These are phyloP conservation scores for Trichonephila inaurata DNA, from an alignment of 1,140 invertebrate species.

Conservation along the genomic window DNA sequence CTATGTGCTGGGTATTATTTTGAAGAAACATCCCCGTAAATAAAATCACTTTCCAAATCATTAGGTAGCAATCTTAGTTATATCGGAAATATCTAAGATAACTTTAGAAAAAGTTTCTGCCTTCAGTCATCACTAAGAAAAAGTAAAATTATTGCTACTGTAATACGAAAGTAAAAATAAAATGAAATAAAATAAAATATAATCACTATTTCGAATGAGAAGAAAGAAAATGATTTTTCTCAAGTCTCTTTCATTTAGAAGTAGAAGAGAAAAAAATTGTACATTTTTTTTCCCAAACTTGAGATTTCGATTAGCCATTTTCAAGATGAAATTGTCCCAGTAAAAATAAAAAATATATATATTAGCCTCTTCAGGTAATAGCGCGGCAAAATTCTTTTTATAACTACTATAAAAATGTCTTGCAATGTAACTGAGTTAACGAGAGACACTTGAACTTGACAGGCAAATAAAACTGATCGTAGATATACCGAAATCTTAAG, in stretches of 20 bases:
- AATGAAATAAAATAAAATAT: background rate
- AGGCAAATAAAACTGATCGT: background rate
- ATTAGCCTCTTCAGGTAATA: background rate
- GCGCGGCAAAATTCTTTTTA: background rate
- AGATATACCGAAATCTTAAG: background rate
- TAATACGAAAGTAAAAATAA: background rate
- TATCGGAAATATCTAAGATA: background rate
- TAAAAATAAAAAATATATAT: background rate
- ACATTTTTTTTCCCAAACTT: background rate
- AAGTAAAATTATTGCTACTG: conserved; percentile 22
- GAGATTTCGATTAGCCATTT: conserved; percentile 18
- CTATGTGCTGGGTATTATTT: background rate
- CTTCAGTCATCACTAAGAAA: background rate
- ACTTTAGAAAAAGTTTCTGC: background rate
- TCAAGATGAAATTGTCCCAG: background rate
- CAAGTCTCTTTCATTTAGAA: background rate
- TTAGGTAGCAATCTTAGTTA: background rate
- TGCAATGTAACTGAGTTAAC: background rate
- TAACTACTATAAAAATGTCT: background rate
- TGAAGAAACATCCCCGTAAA: background rate
- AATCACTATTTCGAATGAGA: background rate
- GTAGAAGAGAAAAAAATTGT: too few species aligned
- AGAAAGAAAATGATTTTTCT: background rate
- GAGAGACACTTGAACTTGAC: background rate
- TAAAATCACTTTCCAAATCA: conserved; percentile 29